These are phyloP conservation scores for Cataglyphis livida DNA, from an alignment of 2,888 invertebrate genomes.

Conservation along the genomic window DNA sequence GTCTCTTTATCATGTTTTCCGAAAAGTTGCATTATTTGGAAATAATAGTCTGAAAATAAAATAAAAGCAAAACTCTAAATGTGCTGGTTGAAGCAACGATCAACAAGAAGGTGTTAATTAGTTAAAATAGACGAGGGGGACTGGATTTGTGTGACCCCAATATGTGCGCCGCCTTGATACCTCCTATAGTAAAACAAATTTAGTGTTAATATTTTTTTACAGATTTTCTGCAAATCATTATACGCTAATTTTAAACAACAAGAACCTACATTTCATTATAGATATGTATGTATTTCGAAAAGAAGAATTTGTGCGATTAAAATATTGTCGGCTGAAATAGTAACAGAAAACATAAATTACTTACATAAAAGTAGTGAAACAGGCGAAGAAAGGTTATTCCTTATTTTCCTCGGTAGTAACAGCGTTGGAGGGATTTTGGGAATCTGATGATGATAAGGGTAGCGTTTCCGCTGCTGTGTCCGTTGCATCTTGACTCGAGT, in stretches of 20 bases:
- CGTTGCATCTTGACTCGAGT: constrained; percentile 83
- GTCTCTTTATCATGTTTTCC: not conserved
- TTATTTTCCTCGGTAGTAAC: constrained; percentile 81
- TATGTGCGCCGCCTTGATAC: constrained; percentile 82
- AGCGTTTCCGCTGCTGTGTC: constrained; percentile 78
- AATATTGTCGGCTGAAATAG: not conserved
- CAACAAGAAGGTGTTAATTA: constrained; percentile 83
- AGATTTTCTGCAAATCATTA: not conserved
- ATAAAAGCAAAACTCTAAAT: constrained; percentile 64
- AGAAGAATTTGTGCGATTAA: not conserved
- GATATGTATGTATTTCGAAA: not conserved
- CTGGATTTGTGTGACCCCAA: constrained; percentile 81
- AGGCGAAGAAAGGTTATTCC: constrained; percentile 81
- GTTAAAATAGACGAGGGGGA: constrained; percentile 83
- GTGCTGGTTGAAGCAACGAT: constrained; percentile 81
- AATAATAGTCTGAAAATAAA: constrained; percentile 31
- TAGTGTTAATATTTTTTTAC: constrained; percentile 43
- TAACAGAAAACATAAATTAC: constrained; percentile 48
- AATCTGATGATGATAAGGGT: constrained; percentile 75
- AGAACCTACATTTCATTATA: not conserved
- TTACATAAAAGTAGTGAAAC: constrained; percentile 75
- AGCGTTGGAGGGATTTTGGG: constrained; percentile 79
- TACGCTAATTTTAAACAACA: not conserved
- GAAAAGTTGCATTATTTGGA: constrained; percentile 17
- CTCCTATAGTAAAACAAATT: constrained; percentile 74